Conservation (phyloP, 2,113 vertebrate genomes). For the Apus apus region DNA sequence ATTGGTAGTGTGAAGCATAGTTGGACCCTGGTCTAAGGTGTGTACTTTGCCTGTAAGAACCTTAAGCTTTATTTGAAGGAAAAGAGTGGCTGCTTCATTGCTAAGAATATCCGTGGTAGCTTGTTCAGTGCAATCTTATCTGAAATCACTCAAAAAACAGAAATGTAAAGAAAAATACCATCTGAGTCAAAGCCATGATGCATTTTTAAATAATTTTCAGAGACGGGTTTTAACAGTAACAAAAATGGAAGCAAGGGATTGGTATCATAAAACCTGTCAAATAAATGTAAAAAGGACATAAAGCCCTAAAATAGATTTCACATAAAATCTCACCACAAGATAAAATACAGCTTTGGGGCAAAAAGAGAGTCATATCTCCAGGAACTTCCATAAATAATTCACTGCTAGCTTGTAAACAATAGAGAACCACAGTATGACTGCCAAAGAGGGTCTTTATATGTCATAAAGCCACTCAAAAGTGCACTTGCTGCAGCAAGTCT, state of each 20-base stretch:
- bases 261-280: slow-evolving; percentile 55
- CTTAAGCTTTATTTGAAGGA: not conserved
- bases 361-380: slow-evolving; percentile 51
- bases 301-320: slow-evolving; percentile 42
- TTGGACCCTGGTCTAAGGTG: not conserved
- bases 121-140: not conserved
- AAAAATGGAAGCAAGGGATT: slow-evolving; percentile 60
- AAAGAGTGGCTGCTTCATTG: slow-evolving; percentile 2
- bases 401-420: slow-evolving; percentile 80
- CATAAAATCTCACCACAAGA: slow-evolving; percentile 63
- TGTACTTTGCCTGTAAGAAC: not conserved
- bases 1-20: not conserved
- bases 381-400: slow-evolving; percentile 79
- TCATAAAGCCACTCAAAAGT: slow-evolving; percentile 81
- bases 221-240: slow-evolving; percentile 42
- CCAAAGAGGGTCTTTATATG: slow-evolving; percentile 77
- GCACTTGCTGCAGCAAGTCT: slow-evolving; percentile 76
- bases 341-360: slow-evolving; percentile 68
- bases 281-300: slow-evolving; percentile 65
- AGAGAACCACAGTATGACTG: slow-evolving; percentile 76
- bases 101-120: not conserved
- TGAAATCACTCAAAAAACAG: slow-evolving; percentile 17
- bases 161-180: slow-evolving; percentile 46
- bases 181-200: slow-evolving; percentile 6
- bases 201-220: slow-evolving; percentile 61